A percentile compares a stretch with the other conserved stretches of the same genome.
These are phyloP conservation scores for Cephonodes hylas DNA, from an alignment of 2,888 invertebrate genomes.

Conservation along the genomic window DNA sequence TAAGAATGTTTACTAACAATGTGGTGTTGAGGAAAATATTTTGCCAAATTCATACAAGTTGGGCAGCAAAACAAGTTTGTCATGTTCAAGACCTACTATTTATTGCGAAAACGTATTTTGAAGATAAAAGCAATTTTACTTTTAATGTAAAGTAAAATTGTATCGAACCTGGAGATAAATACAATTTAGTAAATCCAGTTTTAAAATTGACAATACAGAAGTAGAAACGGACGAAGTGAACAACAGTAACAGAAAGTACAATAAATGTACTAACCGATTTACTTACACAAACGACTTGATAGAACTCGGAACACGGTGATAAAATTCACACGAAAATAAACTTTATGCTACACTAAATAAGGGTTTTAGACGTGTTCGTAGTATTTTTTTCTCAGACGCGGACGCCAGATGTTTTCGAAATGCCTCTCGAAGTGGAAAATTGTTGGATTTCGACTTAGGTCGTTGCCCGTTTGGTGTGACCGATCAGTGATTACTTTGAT, in stretches of 20 bases:
- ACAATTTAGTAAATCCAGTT: not conserved
- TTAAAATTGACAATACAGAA: not conserved
- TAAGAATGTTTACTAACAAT: not conserved
- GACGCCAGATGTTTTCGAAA: conserved; percentile 68
- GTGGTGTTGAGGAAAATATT: not conserved
- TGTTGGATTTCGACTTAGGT: conserved; percentile 66
- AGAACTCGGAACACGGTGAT: conserved; percentile 44
- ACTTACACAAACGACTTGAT: conserved; percentile 54
- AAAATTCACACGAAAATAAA: conserved; percentile 18
- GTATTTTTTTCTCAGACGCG: conserved; percentile 16
- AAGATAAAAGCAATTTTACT: not conserved
- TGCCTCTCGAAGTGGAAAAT: conserved; percentile 67
- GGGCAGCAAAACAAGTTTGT: not conserved
- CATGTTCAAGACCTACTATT: not conserved
- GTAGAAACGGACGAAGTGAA: conserved; percentile 14
- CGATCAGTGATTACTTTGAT: conserved; percentile 56
- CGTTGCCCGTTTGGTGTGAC: conserved; percentile 64
- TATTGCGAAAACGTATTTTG: not conserved
- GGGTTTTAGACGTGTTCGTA: not conserved
- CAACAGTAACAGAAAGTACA: conserved; percentile 41
- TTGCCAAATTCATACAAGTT: not conserved
- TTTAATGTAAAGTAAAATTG: not conserved
- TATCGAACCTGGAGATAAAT: not conserved
- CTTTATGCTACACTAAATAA: conserved; percentile 9
- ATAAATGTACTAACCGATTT: conserved; percentile 49